These are phyloP conservation scores for Eupithecia exiguata DNA, from an alignment of 2,888 invertebrate species.

Conservation along the genomic window DNA sequence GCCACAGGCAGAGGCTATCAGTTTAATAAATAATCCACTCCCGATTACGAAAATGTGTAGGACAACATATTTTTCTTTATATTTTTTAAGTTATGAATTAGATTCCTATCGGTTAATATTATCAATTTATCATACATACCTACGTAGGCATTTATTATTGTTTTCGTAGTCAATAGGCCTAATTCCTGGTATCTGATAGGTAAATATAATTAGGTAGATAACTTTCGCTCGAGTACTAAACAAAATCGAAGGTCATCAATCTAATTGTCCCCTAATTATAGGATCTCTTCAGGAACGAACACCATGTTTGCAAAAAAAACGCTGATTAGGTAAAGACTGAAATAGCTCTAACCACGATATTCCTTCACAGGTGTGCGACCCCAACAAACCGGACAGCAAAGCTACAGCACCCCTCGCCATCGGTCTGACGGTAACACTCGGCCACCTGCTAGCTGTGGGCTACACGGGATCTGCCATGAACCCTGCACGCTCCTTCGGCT, in stretches of 20 bases:
- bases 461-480: conserved; percentile 96
- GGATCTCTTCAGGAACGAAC: neutral
- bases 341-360: neutral
- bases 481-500: conserved; percentile 94
- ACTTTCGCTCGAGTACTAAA: neutral
- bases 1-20: too few species aligned
- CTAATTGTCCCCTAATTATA: neutral
- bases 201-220: neutral
- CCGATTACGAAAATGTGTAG: too few species aligned
- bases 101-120: neutral
- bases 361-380: conserved; percentile 84
- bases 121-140: neutral
- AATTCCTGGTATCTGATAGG: neutral
- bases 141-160: neutral
- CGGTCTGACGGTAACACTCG: conserved; percentile 92
- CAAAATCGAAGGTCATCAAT: neutral
- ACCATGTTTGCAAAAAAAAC: neutral
- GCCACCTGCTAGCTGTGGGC: conserved; percentile 93
- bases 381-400: conserved; percentile 90
- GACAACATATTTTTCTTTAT: too few species aligned
- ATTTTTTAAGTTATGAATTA: too few species aligned
- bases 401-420: conserved; percentile 93
- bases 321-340: neutral
- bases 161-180: neutral
- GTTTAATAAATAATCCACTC: too few species aligned